Evolutionary conservation across 53 echinoderm and acorn worm species (phyloP).

Genomic region (Temnopleurus reevesii): DNA sequence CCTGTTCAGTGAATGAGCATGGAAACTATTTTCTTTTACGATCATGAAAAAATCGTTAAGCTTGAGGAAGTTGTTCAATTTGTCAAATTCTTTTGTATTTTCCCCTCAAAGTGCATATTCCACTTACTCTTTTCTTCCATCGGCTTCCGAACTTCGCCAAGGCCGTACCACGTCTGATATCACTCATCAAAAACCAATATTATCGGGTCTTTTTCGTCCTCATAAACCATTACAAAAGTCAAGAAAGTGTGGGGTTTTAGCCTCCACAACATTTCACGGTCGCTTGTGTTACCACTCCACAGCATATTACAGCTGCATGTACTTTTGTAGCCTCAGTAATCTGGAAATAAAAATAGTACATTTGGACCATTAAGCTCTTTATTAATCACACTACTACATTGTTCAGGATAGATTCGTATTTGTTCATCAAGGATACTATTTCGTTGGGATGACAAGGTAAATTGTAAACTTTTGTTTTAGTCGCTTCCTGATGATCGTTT

Average conservation of each 20-base stretch:
- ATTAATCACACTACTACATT: neutral
- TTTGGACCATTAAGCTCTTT: neutral
- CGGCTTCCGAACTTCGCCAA: neutral
- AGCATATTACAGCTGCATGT: neutral
- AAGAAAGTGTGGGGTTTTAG: neutral
- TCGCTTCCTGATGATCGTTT: neutral
- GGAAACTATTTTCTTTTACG: too few species aligned
- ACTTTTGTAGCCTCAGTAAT: neutral
- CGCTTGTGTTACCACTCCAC: neutral
- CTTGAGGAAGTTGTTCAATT: too few species aligned
- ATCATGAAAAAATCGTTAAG: too few species aligned
- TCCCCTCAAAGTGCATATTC: too few species aligned
- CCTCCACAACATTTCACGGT: conserved; percentile 25
- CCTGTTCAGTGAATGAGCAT: too few species aligned
- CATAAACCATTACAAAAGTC: conserved; percentile 8
- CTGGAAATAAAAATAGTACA: too few species aligned
- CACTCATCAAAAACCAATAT: conserved; percentile 39
- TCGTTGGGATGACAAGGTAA: neutral
- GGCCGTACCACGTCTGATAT: neutral
- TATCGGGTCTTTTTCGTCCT: neutral
- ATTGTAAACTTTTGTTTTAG: neutral
- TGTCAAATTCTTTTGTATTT: too few species aligned
- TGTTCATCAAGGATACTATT: neutral
- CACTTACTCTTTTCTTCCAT: too few species aligned
- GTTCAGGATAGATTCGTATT: neutral